Evolutionary conservation across 2,113 vertebrate genomes (phyloP).

Genomic region (Burhinus oedicnemus): DNA sequence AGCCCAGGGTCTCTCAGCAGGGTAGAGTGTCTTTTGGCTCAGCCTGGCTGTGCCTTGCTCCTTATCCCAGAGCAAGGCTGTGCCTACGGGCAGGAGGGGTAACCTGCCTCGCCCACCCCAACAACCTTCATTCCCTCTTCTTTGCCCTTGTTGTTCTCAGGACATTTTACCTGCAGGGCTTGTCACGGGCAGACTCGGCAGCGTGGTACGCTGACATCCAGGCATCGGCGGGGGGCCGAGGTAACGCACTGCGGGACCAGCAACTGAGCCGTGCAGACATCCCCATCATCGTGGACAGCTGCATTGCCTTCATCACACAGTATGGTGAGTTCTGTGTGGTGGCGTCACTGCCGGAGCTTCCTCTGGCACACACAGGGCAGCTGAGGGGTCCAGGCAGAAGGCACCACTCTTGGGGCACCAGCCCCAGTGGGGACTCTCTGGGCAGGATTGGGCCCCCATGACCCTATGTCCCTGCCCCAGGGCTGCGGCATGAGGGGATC

Average conservation of each 20-base stretch:
- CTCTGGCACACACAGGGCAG: fast-evolving
- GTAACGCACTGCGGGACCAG: slow-evolving; percentile 89
- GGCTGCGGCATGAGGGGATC: slow-evolving; percentile 92
- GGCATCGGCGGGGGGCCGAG: slow-evolving; percentile 86
- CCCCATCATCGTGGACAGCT: slow-evolving; percentile 97
- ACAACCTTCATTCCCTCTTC: slow-evolving; percentile 15
- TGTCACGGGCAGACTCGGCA: slow-evolving; percentile 83
- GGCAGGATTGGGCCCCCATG: background rate
- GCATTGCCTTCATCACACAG: slow-evolving; percentile 96
- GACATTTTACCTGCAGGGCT: slow-evolving; percentile 92
- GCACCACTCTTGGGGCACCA: fast-evolving
- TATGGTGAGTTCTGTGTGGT: slow-evolving; percentile 78
- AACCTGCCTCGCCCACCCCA: too few relatives aligned
- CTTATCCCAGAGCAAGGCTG: background rate
- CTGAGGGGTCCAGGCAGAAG: fast-evolving
- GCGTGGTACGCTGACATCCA: slow-evolving; percentile 89
- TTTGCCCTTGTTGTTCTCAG: slow-evolving; percentile 72
- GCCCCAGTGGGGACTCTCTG: background rate
- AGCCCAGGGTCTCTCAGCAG: fast-evolving
- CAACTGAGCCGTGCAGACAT: slow-evolving; percentile 94
- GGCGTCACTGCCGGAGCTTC: fast-evolving
- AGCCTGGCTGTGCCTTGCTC: background rate
- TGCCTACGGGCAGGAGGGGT: fast-evolving
- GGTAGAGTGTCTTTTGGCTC: fast-evolving
- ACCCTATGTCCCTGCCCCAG: slow-evolving; percentile 58